These are phyloP conservation scores for Epizoanthus fatuus DNA, from an alignment of 92 coral and sea anemone genomes.

Conservation along the genomic window DNA sequence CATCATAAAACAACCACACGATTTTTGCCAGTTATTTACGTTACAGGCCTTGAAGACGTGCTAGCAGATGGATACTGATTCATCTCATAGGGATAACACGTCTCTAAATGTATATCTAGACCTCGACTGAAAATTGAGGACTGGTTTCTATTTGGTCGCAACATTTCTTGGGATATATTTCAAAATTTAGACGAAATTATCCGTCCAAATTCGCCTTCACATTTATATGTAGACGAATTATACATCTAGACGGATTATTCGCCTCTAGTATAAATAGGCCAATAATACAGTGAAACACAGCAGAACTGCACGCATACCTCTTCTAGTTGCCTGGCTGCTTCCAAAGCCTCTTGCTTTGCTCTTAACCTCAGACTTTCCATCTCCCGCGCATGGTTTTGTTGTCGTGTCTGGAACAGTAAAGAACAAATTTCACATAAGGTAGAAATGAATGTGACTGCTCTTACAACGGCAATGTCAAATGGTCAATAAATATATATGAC, in stretches of 20 bases:
- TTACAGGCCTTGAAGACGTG: too few species aligned
- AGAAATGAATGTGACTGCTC: not conserved
- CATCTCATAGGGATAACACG: not conserved
- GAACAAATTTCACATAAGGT: not conserved
- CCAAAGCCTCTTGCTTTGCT: constrained; percentile 94
- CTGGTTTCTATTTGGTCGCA: too few species aligned
- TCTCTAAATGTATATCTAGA: not conserved
- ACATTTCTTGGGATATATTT: not conserved
- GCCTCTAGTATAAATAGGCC: too few species aligned
- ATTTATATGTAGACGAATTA: too few species aligned
- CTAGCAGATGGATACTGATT: too few species aligned
- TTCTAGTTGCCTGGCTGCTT: constrained; percentile 95
- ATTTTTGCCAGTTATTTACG: too few species aligned
- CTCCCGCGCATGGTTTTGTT: constrained; percentile 88
- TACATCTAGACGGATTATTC: too few species aligned
- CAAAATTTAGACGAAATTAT: not conserved
- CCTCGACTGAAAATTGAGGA: too few species aligned
- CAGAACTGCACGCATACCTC: constrained; percentile 64
- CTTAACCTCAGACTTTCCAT: constrained; percentile 88
- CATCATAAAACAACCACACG: not conserved
- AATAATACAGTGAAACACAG: not conserved
- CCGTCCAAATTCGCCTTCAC: too few species aligned
- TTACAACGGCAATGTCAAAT: not conserved
- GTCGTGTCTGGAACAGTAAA: constrained; percentile 77
- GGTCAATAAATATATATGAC: too few species aligned